Evolutionary conservation across 2,888 invertebrate genomes (phyloP).

Genomic region (Portevinia maculata): DNA sequence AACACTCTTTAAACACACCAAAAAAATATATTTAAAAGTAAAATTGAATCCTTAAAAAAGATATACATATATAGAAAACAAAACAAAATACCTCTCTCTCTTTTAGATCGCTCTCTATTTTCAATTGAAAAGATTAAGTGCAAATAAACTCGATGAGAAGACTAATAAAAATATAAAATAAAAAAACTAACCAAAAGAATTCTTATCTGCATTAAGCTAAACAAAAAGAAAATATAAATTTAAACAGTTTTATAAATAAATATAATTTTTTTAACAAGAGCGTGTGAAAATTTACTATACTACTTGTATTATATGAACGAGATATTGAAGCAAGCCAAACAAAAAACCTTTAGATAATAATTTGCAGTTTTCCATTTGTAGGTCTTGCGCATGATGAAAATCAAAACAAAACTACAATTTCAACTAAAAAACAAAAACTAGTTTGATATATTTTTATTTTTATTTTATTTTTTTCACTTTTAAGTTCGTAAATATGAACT

Average conservation of each 20-base stretch:
- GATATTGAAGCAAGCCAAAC: slow-evolving; percentile 42
- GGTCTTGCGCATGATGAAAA: slow-evolving; percentile 71
- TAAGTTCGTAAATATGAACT: slow-evolving; percentile 50
- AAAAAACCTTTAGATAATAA: slow-evolving; percentile 46
- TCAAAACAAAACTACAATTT: slow-evolving; percentile 23
- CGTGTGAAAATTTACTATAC: slow-evolving; percentile 48
- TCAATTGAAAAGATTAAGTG: slow-evolving; percentile 47
- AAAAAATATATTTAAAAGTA: slow-evolving; percentile 28
- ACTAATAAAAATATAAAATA: slow-evolving; percentile 42
- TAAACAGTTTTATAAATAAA: slow-evolving; percentile 48
- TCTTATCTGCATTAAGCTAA: slow-evolving; percentile 67
- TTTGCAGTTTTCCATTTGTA: slow-evolving; percentile 64
- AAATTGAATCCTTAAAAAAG: slow-evolving; percentile 61
- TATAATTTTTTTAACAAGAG: slow-evolving; percentile 44
- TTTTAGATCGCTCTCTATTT: slow-evolving; percentile 78
- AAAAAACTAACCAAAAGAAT: slow-evolving; percentile 30
- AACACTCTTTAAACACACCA: slow-evolving; percentile 56
- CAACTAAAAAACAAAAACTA: slow-evolving; percentile 6
- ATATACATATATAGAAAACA: slow-evolving; percentile 69
- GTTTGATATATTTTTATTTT: slow-evolving; percentile 8
- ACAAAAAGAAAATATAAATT: slow-evolving; percentile 34
- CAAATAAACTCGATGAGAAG: slow-evolving; percentile 64
- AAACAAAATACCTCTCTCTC: slow-evolving; percentile 81
- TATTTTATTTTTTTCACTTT: slow-evolving; percentile 19
- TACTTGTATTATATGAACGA: slow-evolving; percentile 64